A percentile compares a stretch with the other conserved stretches of the same genome.
phyloP scores from a whole-genome alignment of 2,888 invertebrate genomes.

The Melinaea menophilus region DNA sequence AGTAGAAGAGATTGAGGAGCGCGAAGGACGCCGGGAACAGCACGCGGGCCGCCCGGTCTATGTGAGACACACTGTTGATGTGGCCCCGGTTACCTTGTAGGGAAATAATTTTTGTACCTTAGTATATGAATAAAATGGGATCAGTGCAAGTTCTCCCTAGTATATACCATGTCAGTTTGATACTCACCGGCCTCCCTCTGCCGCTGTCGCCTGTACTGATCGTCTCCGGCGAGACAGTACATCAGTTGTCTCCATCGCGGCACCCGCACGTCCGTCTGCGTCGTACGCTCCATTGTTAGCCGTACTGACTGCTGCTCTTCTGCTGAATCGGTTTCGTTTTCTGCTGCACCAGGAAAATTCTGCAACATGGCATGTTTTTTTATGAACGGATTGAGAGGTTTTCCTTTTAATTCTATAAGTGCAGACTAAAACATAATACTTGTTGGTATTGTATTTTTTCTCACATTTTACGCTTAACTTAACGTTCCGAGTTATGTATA shows the following conservation, averaged over 20 bases:
- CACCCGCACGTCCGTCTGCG: conserved; percentile 86
- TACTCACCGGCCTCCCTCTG: conserved; percentile 82
- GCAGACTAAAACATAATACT: too few relatives aligned
- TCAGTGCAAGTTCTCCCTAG: not conserved
- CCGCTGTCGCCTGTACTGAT: conserved; percentile 84
- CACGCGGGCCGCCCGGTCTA: conserved; percentile 88
- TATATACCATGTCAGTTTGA: not conserved
- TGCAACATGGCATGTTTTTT: conserved; percentile 35
- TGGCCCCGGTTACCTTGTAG: conserved; percentile 76
- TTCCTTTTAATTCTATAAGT: too few relatives aligned
- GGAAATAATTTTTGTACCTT: not conserved
- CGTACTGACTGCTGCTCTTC: conserved; percentile 56
- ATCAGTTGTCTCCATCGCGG: conserved; percentile 89
- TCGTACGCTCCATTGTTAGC: conserved; percentile 88
- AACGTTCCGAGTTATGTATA: too few relatives aligned
- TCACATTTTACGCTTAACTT: too few relatives aligned
- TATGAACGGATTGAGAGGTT: too few relatives aligned
- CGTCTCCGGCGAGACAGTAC: conserved; percentile 88
- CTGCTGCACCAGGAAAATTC: conserved; percentile 57
- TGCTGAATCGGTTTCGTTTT: conserved; percentile 41
- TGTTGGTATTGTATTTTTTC: too few relatives aligned
- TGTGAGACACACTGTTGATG: conserved; percentile 91
- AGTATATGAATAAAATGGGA: not conserved
- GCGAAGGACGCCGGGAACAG: conserved; percentile 92
- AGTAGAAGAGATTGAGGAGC: conserved; percentile 91